Evolutionary conservation across 2,113 vertebrate species (phyloP).

Genomic region (Gallinago media): DNA sequence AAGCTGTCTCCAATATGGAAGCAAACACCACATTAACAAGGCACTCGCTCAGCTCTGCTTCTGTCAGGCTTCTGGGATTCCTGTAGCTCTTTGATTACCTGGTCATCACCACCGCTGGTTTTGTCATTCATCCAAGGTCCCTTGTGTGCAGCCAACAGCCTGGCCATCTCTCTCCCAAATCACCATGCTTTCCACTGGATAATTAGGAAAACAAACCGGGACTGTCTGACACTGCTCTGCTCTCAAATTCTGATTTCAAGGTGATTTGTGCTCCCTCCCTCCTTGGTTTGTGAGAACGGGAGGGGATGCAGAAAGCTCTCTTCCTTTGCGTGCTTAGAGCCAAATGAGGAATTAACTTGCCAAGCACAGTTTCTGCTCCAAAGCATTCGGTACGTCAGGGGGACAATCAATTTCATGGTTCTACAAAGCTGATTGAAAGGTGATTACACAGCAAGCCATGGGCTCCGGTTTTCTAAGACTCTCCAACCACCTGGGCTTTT

Average conservation of each 20-base stretch:
- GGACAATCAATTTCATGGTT: constrained; percentile 65
- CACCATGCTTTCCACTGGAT: neutral
- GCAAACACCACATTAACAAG: neutral
- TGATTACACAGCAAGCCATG: constrained; percentile 51
- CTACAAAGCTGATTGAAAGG: constrained; percentile 66
- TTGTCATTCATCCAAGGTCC: neutral
- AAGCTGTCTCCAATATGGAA: accelerated
- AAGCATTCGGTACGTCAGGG: neutral
- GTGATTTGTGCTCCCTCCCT: constrained; percentile 60
- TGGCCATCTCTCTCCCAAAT: neutral
- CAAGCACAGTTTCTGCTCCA: constrained; percentile 1
- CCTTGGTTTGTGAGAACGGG: neutral
- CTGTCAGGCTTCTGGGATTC: neutral
- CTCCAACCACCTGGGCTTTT: neutral
- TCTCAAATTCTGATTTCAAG: constrained; percentile 65
- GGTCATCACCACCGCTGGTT: neutral
- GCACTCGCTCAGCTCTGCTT: neutral
- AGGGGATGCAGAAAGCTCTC: constrained; percentile 43
- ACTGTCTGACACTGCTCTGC: neutral
- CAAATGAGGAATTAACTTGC: constrained; percentile 46
- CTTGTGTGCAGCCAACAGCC: neutral
- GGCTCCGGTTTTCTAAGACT: neutral
- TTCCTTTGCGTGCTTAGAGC: constrained; percentile 19
- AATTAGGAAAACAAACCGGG: constrained; percentile 36
- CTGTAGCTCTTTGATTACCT: neutral